Evolutionary conservation across 2,113 vertebrate genomes (phyloP), one percentile per base, ranked within the genome.

Genomic region (Verasper variegatus): DNA sequence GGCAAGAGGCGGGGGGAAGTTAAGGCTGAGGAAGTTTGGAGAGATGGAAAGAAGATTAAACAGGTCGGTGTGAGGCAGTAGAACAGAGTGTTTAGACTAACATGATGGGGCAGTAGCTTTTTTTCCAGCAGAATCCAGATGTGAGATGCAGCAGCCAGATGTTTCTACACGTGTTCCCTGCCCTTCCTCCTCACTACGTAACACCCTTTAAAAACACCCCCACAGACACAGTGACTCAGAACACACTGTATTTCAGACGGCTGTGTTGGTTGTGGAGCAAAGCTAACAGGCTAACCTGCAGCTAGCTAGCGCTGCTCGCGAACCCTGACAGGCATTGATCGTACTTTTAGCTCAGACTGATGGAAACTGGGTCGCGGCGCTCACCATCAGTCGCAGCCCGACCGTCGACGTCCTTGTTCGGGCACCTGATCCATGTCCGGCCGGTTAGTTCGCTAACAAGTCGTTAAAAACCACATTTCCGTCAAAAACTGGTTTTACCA

Each of bases 371-470:
- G 17, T 11, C 0, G 47, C 8, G 21, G 0, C 57, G 35, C 86
- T 87, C 80, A 91, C 88, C 89, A 65, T 89, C 61, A 83, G 51
- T 69, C 58, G 11, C 62, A 27, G 40, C 56, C 49, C 23, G 26
- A 40, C 64, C 26, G 62, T 63, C 55, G 9, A 4, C 20, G 58
- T 68, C 40, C 15, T 37, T 5, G 10, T 21, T 23, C 59, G 5
- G 26, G 1, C 35, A 59, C 14, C 31, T 31, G 55, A 17, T 68
- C 71, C 88, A 88, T 85, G 2, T 62, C 58, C 21, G 2, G 3
- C 1, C 6, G 62, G 56, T 57, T 75, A 37, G 64, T 12, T 15
- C 21, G 11, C 52, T 12, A n/a, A 13, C 42, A 23, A 4, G 27
- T 10, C 0, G 13, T 15, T 72, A 5, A 42, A 63, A 14, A 13